Conservation (phyloP, 2,113 vertebrate genomes). For the Tamias sibiricus region DNA sequence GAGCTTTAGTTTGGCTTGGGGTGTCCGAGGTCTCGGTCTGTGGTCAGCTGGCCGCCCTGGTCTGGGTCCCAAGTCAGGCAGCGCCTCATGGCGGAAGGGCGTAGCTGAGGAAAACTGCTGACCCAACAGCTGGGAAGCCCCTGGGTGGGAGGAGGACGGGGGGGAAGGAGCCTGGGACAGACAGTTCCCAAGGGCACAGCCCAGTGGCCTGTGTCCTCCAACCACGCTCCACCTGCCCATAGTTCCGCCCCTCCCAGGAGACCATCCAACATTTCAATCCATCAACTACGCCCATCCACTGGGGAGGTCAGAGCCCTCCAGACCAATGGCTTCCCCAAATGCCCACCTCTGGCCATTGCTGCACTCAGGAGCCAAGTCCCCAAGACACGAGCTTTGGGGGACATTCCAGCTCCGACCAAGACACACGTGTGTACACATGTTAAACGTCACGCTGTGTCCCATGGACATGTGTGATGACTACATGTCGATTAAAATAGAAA, state of each 20-base stretch:
- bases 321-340: neutral
- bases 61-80: neutral
- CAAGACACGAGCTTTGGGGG: neutral
- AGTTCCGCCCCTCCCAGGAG: fast-evolving
- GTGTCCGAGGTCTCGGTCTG: too few species aligned
- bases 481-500: neutral
- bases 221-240: neutral
- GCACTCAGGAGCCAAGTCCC: neutral
- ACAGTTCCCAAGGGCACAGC: neutral
- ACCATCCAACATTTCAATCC: too few species aligned
- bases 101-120: too few species aligned
- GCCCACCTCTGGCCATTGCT: neutral
- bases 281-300: too few species aligned
- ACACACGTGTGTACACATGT: neutral
- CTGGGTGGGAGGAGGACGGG: neutral
- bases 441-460: too few species aligned
- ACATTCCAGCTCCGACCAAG: neutral
- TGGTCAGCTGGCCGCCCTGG: too few species aligned
- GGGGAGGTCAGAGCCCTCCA: too few species aligned
- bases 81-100: too few species aligned
- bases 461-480: neutral
- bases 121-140: neutral
- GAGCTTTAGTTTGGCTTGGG: neutral
- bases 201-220: neutral
- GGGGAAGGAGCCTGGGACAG: neutral